phyloP scores from a whole-genome alignment of 2,888 invertebrate genomes.

The Habroteleia sp. region DNA sequence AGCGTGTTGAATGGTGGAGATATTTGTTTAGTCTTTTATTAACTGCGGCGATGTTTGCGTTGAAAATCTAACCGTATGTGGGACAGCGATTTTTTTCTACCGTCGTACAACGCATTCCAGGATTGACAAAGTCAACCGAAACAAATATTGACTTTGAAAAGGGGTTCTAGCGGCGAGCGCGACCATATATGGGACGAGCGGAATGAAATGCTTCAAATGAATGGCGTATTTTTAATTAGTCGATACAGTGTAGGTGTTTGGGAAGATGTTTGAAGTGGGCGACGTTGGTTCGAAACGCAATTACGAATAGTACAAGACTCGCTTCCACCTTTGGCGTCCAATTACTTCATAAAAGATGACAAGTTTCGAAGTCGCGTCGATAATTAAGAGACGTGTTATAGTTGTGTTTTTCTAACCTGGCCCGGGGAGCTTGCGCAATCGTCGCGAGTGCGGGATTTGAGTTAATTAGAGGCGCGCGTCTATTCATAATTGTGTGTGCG shows the following conservation, averaged over 20 bases:
- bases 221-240: slow-evolving; percentile 62
- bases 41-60: slow-evolving; percentile 44
- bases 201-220: slow-evolving; percentile 47
- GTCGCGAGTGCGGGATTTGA: slow-evolving; percentile 3
- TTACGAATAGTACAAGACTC: slow-evolving; percentile 55
- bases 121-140: slow-evolving; percentile 59
- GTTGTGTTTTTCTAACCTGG: slow-evolving; percentile 27
- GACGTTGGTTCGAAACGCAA: slow-evolving; percentile 50
- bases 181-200: slow-evolving; percentile 34
- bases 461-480: slow-evolving; percentile 37
- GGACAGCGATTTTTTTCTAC: slow-evolving; percentile 34
- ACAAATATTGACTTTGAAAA: slow-evolving; percentile 60
- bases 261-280: slow-evolving; percentile 61
- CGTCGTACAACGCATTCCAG: slow-evolving; percentile 37
- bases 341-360: slow-evolving; percentile 52
- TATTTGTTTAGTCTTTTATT: slow-evolving; percentile 52
- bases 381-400: slow-evolving; percentile 54
- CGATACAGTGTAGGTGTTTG: slow-evolving; percentile 60
- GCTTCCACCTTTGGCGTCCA: slow-evolving; percentile 51
- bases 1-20: slow-evolving; percentile 18
- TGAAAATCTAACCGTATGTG: slow-evolving; percentile 49
- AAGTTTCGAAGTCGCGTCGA: slow-evolving; percentile 35
- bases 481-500: slow-evolving; percentile 32
- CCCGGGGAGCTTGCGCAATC: slow-evolving; percentile 17
- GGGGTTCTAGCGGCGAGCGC: slow-evolving; percentile 33